A percentile compares a stretch with the other conserved stretches of the same genome.
These are phyloP conservation scores for Cyclophora punctaria DNA, from an alignment of 2,888 invertebrate species.

Conservation along the genomic window DNA sequence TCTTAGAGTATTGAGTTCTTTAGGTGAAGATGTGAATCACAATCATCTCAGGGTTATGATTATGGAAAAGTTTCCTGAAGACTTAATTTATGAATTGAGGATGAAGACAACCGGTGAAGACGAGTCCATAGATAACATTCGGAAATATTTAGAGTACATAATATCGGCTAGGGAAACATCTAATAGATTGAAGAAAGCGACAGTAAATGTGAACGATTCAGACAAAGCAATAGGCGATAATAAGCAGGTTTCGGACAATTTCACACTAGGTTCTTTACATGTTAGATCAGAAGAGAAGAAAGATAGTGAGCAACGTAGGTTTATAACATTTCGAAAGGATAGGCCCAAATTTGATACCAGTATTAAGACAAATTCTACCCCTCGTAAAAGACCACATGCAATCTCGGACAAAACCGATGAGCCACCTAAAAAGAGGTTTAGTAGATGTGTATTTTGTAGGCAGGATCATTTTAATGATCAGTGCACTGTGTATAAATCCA, in stretches of 20 bases:
- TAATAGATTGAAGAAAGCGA: neutral
- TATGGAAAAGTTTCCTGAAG: conserved; percentile 7
- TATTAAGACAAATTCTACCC: neutral
- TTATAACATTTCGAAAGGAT: neutral
- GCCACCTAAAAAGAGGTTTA: neutral
- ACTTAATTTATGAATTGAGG: neutral
- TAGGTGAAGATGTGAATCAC: conserved; percentile 20
- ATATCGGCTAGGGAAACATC: conserved; percentile 1
- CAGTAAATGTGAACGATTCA: neutral
- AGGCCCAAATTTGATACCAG: neutral
- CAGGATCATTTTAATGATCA: neutral
- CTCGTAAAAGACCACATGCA: neutral
- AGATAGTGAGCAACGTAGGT: neutral
- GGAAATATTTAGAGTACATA: conserved; percentile 1
- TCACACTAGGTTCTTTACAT: neutral
- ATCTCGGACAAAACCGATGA: neutral
- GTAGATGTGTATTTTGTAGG: neutral
- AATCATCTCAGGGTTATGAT: conserved; percentile 10
- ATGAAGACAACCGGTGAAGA: neutral
- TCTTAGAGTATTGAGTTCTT: conserved; percentile 16
- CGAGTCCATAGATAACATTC: neutral
- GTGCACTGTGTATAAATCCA: neutral
- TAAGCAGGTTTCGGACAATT: neutral
- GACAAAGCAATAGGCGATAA: neutral
- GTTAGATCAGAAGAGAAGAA: neutral